Conservation (phyloP, 1,140 invertebrate species). For the Drosophila pseudoananassae region DNA sequence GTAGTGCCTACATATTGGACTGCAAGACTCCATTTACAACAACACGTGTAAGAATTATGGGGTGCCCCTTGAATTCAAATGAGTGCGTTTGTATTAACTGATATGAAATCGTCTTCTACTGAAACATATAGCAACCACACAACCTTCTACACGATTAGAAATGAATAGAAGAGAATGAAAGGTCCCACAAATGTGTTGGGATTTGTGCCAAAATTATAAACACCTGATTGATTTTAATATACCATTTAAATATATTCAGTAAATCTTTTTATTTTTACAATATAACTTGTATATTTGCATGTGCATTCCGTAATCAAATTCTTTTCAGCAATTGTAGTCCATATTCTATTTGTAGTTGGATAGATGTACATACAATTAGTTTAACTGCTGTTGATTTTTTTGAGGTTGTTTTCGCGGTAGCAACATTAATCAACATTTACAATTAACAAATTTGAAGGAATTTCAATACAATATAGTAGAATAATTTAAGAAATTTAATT, state of each 20-base stretch:
- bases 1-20: no score
- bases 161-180: no score
- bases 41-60: no score
- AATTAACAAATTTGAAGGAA: conserved; percentile 72
- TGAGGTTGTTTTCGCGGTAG: conserved; percentile 44
- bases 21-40: no score
- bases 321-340: conserved; percentile 31
- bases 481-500: conserved; percentile 63
- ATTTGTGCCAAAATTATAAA: neutral
- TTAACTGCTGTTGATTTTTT: conserved; percentile 48
- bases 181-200: no score
- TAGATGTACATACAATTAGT: conserved; percentile 52
- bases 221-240: conserved; percentile 50
- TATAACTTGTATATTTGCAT: conserved; percentile 56
- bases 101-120: no score
- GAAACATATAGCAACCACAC: no score
- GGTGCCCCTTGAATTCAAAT: no score
- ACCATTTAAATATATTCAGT: conserved; percentile 47
- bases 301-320: conserved; percentile 27
- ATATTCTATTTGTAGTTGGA: conserved; percentile 25
- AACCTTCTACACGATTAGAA: no score
- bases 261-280: conserved; percentile 57
- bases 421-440: conserved; percentile 65
- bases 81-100: no score
- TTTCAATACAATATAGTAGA: conserved; percentile 64